A percentile compares a stretch with the other conserved stretches of the same genome.
Evolutionary conservation across 2,113 vertebrate genomes (phyloP).

Genomic region (Ivindomyrus marchei): DNA sequence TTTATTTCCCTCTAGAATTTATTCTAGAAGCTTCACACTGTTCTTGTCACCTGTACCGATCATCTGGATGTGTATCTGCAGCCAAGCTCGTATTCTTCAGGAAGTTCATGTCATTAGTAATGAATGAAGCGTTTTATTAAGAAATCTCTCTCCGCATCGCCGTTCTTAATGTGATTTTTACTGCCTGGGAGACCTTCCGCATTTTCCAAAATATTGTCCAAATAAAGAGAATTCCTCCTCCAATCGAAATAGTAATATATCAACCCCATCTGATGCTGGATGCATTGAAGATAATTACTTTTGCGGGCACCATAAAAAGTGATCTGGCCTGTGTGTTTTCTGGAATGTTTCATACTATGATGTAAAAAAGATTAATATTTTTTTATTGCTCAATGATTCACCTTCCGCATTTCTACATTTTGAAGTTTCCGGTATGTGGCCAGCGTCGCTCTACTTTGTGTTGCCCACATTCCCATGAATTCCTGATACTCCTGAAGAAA

Average conservation of each 20-base stretch:
- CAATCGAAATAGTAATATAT: background rate
- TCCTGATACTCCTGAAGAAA: background rate
- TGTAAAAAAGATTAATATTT: background rate
- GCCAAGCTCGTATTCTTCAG: background rate
- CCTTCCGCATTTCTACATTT: background rate
- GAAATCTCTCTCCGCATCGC: background rate
- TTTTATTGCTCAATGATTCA: background rate
- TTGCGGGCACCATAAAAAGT: background rate
- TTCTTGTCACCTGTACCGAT: background rate
- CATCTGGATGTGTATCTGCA: background rate
- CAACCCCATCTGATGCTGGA: background rate
- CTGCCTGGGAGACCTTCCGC: background rate
- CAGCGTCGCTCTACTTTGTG: background rate
- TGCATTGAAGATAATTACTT: background rate
- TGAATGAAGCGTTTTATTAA: background rate
- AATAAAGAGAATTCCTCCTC: background rate
- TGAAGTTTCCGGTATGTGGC: background rate
- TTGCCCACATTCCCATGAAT: background rate
- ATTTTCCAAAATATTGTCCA: background rate
- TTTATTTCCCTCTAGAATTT: background rate
- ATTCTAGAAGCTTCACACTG: background rate
- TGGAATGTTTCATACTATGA: background rate
- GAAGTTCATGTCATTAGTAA: background rate
- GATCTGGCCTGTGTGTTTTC: background rate
- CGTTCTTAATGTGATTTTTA: background rate